Conservation (phyloP, 1,140 invertebrate genomes). For the Drosophila sp. region DNA sequence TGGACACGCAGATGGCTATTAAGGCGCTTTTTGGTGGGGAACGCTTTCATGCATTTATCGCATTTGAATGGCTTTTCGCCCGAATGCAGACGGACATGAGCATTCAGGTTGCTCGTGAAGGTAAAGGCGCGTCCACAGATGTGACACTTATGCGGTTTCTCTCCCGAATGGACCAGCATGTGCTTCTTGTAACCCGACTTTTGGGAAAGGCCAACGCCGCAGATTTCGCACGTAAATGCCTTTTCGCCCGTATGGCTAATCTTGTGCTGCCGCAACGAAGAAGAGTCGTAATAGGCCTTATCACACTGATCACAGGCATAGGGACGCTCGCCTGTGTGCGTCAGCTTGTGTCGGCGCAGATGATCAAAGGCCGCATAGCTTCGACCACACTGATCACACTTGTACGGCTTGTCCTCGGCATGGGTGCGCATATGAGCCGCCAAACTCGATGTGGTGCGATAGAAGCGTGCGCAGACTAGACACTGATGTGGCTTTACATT, state of each 20-base stretch:
- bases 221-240: slow-evolving; percentile 81
- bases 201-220: slow-evolving; percentile 79
- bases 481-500: slow-evolving; percentile 74
- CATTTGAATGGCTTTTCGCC: slow-evolving; percentile 87
- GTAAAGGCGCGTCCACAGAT: slow-evolving; percentile 77
- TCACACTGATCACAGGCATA: slow-evolving; percentile 76
- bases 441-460: slow-evolving; percentile 77
- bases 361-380: slow-evolving; percentile 69
- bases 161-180: slow-evolving; percentile 80
- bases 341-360: slow-evolving; percentile 61
- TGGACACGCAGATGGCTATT: slow-evolving; percentile 70
- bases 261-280: slow-evolving; percentile 77
- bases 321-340: slow-evolving; percentile 72
- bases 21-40: slow-evolving; percentile 75
- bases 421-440: slow-evolving; percentile 76
- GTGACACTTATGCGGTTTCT: slow-evolving; percentile 76
- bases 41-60: slow-evolving; percentile 66
- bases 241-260: slow-evolving; percentile 78
- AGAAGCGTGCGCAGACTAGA: slow-evolving; percentile 71
- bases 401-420: slow-evolving; percentile 68
- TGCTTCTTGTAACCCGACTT: slow-evolving; percentile 84
- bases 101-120: slow-evolving; percentile 82
- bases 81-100: slow-evolving; percentile 87
- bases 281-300: slow-evolving; percentile 80
- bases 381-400: slow-evolving; percentile 62